These are phyloP conservation scores for Lordiphosa clarofinis DNA, from an alignment of 1,140 invertebrate genomes.

Conservation along the genomic window DNA sequence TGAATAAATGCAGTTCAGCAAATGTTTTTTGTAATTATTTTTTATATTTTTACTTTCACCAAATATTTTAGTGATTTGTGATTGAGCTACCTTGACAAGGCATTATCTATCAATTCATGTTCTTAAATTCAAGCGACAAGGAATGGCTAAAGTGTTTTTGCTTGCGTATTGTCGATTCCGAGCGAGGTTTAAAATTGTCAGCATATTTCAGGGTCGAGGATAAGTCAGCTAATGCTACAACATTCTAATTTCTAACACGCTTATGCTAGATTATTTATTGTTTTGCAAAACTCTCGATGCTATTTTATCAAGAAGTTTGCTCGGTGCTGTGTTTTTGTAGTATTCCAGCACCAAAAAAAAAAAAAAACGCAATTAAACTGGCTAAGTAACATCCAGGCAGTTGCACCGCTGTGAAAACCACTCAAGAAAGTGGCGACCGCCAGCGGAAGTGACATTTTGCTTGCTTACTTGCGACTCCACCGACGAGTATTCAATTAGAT, in stretches of 20 bases:
- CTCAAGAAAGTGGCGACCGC: constrained; percentile 55
- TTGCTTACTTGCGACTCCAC: constrained; percentile 23
- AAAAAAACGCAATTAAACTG: constrained; percentile 67
- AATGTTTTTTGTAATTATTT: too few relatives aligned
- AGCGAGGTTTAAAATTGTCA: too few relatives aligned
- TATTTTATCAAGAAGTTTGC: constrained; percentile 8
- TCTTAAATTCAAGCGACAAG: too few relatives aligned
- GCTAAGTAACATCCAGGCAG: constrained; percentile 59
- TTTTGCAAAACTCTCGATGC: not conserved
- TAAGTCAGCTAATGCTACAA: too few relatives aligned
- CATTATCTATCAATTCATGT: too few relatives aligned
- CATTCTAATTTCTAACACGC: not conserved
- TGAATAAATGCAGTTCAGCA: too few relatives aligned
- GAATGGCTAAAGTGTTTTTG: too few relatives aligned
- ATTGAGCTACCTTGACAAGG: too few relatives aligned
- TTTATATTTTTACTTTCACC: too few relatives aligned
- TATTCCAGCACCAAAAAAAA: constrained; percentile 30
- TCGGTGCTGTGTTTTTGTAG: constrained; percentile 1
- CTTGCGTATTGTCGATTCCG: too few relatives aligned
- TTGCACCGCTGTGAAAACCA: constrained; percentile 53
- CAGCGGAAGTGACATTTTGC: constrained; percentile 66
- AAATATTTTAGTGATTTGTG: too few relatives aligned
- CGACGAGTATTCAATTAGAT: constrained; percentile 58
- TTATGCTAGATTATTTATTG: not conserved
- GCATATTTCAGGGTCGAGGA: too few relatives aligned